Conservation (phyloP, 2,797 vertebrate species). For the Amazonetta brasiliensis region DNA sequence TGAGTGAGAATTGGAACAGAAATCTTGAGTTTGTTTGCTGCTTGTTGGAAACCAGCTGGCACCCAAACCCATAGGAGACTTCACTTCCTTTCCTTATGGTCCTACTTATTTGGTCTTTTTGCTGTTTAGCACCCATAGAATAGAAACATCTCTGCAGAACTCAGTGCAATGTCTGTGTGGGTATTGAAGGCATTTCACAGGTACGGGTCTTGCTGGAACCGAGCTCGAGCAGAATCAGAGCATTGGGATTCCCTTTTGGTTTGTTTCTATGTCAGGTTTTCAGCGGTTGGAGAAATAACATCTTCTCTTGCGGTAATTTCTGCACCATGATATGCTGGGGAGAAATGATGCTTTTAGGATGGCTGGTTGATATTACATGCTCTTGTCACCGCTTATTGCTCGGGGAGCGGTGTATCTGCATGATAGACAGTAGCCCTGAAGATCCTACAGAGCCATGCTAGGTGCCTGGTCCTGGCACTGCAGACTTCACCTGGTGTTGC, state of each 20-base stretch:
- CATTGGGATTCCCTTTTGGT: background rate
- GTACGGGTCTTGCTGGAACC: background rate
- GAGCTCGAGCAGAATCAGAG: background rate
- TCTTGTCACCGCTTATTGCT: background rate
- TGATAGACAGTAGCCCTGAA: rapidly evolving
- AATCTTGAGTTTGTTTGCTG: background rate
- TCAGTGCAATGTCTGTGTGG: background rate
- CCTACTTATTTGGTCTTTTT: background rate
- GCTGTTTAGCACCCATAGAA: background rate
- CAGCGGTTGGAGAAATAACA: background rate
- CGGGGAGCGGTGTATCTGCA: background rate
- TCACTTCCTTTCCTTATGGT: background rate
- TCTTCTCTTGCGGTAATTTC: background rate
- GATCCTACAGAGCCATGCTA: background rate
- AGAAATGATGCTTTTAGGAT: background rate
- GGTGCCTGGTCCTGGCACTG: background rate
- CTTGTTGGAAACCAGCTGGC: background rate
- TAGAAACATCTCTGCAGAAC: background rate
- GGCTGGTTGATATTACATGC: background rate
- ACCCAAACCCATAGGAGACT: background rate
- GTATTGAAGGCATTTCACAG: background rate
- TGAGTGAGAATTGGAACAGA: background rate
- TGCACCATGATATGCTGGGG: background rate
- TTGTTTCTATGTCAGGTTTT: background rate
- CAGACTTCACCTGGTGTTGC: background rate